phyloP scores from a whole-genome alignment of 1,140 invertebrate genomes.

The Drosophila sturtevanti region DNA sequence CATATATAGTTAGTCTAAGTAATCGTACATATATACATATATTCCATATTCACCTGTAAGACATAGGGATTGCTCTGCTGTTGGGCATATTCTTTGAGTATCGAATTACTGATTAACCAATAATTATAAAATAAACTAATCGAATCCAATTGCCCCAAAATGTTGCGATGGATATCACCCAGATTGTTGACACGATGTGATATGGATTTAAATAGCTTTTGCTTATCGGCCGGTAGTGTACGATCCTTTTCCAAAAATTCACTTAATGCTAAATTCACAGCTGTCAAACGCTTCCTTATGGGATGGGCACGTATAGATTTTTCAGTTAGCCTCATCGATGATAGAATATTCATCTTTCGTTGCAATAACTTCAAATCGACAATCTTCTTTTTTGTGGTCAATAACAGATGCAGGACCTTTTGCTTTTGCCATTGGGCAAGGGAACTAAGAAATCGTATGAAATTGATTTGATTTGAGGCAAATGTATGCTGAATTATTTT shows the following conservation, averaged over 20 bases:
- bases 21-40: no score
- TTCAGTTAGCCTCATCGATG: slow-evolving; percentile 53
- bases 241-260: slow-evolving; percentile 62
- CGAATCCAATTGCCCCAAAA: slow-evolving; percentile 40
- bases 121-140: slow-evolving; percentile 41
- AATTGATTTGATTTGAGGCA: slow-evolving; percentile 60
- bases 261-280: slow-evolving; percentile 43
- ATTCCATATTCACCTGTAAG: slow-evolving; percentile 42
- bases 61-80: slow-evolving; percentile 51
- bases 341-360: slow-evolving; percentile 51
- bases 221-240: slow-evolving; percentile 46
- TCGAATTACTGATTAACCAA: slow-evolving; percentile 17
- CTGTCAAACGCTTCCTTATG: slow-evolving; percentile 33
- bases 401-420: slow-evolving; percentile 73
- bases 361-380: slow-evolving; percentile 55
- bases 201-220: slow-evolving; percentile 49
- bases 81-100: slow-evolving; percentile 55
- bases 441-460: slow-evolving; percentile 43
- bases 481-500: slow-evolving; percentile 50
- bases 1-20: not conserved
- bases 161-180: slow-evolving; percentile 28
- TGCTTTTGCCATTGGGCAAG: slow-evolving; percentile 63
- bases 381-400: slow-evolving; percentile 84
- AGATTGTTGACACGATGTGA: slow-evolving; percentile 37
- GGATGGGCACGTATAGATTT: slow-evolving; percentile 50